Evolutionary conservation across 2,113 vertebrate species (phyloP), one percentile per base, ranked within the genome.

Genomic region (Chloebia gouldiae): DNA sequence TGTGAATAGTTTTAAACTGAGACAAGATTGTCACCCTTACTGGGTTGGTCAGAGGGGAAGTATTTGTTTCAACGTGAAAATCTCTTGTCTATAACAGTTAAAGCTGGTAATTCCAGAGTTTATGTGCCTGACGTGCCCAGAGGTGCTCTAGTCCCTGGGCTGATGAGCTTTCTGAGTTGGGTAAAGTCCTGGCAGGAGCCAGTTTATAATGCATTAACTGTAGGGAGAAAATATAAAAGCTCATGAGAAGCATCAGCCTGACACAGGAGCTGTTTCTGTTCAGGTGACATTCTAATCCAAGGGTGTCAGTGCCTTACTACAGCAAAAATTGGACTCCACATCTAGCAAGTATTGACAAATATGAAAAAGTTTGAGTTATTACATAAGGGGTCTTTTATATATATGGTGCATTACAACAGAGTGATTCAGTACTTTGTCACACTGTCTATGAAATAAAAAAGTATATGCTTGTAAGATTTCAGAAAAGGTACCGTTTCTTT

Each of bases 241-340:
- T 93, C 78, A 7, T 30, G 54, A 81, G 81, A 90, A 82, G 61
- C 68, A 88, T 65, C 49, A 82, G 63, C 72, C 57, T 92, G 81
- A 82, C 75, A 82, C 22, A 90, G 45, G 77, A 86, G 54, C 57
- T 88, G 49, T 93, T 90, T 92, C 59, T 93, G 75, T 69, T 81
- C 18, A 61, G 82, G 71, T 95, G 88, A 73, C 73, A 42, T 93
- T 92, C 59, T 95, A 90, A 77, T 76, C 75, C 50, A 69, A 84
- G 31, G 12, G 37, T 76, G 57, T 76, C 5, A 7, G 73, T 85
- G 83, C 64, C 68, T 65, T 73, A 7, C 49, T 87, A 37, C 37
- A 79, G 85, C 68, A 88, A 60, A 76, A 90, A 92, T 84, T 86
- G 35, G 44, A 11, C 39, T 77, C 42, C 47, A 7, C 30, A 39